Conservation (phyloP, 2,113 vertebrate genomes). For the Pituophis catenifer region DNA sequence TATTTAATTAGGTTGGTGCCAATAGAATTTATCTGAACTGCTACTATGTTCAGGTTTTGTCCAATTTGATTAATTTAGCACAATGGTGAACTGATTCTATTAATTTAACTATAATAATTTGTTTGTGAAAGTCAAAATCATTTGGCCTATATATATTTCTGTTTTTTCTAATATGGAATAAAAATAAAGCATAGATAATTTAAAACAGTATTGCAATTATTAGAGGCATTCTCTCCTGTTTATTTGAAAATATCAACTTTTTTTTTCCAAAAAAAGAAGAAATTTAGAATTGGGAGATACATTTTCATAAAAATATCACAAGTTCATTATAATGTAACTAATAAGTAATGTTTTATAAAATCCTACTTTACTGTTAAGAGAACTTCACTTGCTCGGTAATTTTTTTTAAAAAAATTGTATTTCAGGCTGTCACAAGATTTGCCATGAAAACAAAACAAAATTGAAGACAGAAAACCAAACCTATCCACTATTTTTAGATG, state of each 20-base stretch:
- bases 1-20: slow-evolving; percentile 46
- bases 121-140: slow-evolving; percentile 50
- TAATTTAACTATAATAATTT: slow-evolving; percentile 48
- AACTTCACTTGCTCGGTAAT: neutral
- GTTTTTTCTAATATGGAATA: slow-evolving; percentile 32
- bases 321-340: neutral
- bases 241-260: neutral
- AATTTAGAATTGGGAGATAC: neutral
- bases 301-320: neutral
- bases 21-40: slow-evolving; percentile 46
- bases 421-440: neutral
- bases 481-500: neutral
- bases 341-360: neutral
- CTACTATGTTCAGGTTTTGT: slow-evolving; percentile 43
- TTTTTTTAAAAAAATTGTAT: neutral
- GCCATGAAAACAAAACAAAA: neutral
- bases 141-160: slow-evolving; percentile 29
- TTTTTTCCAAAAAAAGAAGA: neutral
- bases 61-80: slow-evolving; percentile 47
- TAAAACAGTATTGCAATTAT: neutral
- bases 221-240: neutral
- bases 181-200: slow-evolving; percentile 8
- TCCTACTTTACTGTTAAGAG: neutral
- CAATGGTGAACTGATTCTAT: slow-evolving; percentile 38
- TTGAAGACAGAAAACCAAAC: neutral